Evolutionary conservation across 1,140 invertebrate genomes (phyloP), one percentile per base, ranked within the genome.

Genomic region (Trichogramma pretiosum): DNA sequence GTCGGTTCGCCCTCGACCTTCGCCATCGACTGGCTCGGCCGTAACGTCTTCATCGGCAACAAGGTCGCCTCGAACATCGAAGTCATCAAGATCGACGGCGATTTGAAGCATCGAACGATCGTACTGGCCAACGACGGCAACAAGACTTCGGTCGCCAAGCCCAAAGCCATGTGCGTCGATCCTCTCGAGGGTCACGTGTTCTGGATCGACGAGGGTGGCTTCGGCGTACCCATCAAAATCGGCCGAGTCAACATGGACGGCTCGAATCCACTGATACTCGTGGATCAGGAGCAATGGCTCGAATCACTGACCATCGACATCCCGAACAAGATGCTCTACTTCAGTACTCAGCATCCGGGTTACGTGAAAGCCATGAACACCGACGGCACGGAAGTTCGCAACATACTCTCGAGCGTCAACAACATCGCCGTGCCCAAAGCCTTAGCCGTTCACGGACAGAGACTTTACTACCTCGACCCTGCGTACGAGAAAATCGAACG

Each of bases 161-260:
- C 95, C 0, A 86, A 83, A 56, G 79, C 87, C 0, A 82, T 99
- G 37, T 89, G 83, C 46, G 71, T 98, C 1, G 93, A 98, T 74
- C 93, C 95, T 0, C 78, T 79, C 3, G 85, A 89, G 57, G 96
- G 93, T 74, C 87, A 74, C 65, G 75, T 74, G 2, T 61, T 93
- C 70, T 99, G 95, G 94, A 79, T 94, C 3, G 96, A 99, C 63
- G 87, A 91, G 54, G 96, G 95, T 5, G 90, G 89, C 13, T 84
- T 78, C 50, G 90, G 91, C 9, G 87, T 98, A 0, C 85, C 87
- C 0, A 76, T 84, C 1, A 99, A 98, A 68, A 84, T 99, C 19
- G 93, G 83, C 0, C 80, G 83, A 55, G 91, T 91, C 0, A 88
- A 93, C 58, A 95, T 99, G 92, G 93, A 96, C 62, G 96, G 96